Conservation (phyloP, 2,797 vertebrate genomes). For the Cirrhinus molitorella region DNA sequence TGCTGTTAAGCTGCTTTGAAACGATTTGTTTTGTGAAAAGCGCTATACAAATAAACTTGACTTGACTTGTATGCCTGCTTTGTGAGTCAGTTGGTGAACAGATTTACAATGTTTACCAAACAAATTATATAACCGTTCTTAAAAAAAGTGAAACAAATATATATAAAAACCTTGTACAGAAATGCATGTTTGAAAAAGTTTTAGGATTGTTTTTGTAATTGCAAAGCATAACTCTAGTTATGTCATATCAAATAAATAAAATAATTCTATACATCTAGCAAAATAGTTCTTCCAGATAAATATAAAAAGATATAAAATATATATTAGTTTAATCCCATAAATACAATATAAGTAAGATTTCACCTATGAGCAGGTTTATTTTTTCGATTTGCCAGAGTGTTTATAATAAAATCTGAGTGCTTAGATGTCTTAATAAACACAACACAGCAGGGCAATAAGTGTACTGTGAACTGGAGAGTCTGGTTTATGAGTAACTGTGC, state of each 20-base stretch:
- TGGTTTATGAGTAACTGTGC: conserved; percentile 48
- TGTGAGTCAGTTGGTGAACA: not conserved
- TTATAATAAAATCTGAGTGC: not conserved
- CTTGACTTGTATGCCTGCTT: not conserved
- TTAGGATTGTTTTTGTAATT: not conserved
- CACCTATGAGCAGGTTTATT: not conserved
- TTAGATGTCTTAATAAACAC: not conserved
- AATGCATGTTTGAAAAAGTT: not conserved
- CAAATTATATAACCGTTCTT: not conserved
- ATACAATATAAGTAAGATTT: not conserved
- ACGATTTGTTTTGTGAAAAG: no score
- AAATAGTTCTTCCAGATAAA: not conserved
- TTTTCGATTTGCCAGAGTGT: not conserved
- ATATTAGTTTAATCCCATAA: not conserved
- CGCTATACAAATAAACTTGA: no score
- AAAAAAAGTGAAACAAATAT: no score
- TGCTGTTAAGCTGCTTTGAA: no score
- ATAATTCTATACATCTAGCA: not conserved
- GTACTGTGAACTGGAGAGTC: conserved; percentile 41
- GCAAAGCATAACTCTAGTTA: not conserved
- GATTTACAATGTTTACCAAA: not conserved
- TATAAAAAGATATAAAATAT: not conserved
- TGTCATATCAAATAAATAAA: no score
- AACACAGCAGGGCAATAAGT: not conserved
- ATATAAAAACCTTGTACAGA: no score